Evolutionary conservation across 2,888 invertebrate species (phyloP).

Genomic region (Aleiodes testaceus): DNA sequence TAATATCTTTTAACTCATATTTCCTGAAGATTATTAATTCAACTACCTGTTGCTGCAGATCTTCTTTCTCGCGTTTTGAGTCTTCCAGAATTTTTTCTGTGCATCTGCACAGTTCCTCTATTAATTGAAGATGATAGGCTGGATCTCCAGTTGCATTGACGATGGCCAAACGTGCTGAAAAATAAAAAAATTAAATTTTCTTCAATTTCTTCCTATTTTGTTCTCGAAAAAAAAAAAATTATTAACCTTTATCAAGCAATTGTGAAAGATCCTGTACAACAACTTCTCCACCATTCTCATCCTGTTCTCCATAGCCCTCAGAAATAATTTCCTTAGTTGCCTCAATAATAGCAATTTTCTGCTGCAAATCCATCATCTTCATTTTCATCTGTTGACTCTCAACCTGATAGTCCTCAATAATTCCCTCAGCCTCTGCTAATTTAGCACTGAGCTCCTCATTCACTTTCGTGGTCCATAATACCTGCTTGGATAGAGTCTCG

Average conservation of each 20-base stretch:
- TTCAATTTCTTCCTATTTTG: too few relatives aligned
- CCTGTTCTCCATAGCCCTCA: slow-evolving; percentile 75
- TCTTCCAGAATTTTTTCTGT: slow-evolving; percentile 79
- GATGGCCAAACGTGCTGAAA: slow-evolving; percentile 72
- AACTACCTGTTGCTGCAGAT: slow-evolving; percentile 83
- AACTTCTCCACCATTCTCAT: slow-evolving; percentile 60
- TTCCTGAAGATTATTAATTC: neutral
- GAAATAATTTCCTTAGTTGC: slow-evolving; percentile 74
- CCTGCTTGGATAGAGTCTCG: slow-evolving; percentile 55
- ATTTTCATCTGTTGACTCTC: slow-evolving; percentile 75
- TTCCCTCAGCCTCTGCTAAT: slow-evolving; percentile 76
- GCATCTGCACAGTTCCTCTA: slow-evolving; percentile 78
- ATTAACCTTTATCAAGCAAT: slow-evolving; percentile 69
- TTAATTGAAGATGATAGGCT: slow-evolving; percentile 74
- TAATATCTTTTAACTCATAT: neutral
- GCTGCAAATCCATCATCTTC: slow-evolving; percentile 77
- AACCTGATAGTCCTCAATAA: slow-evolving; percentile 72
- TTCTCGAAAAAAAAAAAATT: neutral
- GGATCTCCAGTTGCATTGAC: slow-evolving; percentile 73
- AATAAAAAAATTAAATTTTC: neutral
- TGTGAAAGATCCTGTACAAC: slow-evolving; percentile 64
- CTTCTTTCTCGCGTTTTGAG: slow-evolving; percentile 80
- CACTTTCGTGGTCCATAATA: slow-evolving; percentile 56
- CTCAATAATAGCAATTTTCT: slow-evolving; percentile 72
- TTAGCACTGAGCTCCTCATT: slow-evolving; percentile 73